Conservation (phyloP, 1,140 invertebrate genomes). For the Bathynomus jamesi region DNA sequence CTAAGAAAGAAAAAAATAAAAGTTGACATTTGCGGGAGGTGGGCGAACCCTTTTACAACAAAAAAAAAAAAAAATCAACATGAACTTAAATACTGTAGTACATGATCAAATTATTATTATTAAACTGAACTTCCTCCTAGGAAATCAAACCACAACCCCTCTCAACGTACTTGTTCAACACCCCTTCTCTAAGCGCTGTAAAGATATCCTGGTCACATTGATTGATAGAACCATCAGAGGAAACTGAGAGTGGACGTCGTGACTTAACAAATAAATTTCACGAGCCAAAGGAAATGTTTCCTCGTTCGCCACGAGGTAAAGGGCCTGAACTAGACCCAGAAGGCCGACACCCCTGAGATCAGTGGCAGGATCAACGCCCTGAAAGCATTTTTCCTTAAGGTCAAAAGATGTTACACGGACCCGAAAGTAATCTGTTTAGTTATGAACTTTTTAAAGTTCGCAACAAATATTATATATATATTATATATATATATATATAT, state of each 20-base stretch:
- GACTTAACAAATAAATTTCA: conserved; percentile 49
- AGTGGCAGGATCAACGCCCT: conserved; percentile 52
- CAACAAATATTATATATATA: too few species aligned
- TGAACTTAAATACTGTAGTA: too few species aligned
- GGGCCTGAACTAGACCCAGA: conserved; percentile 49
- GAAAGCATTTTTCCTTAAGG: conserved; percentile 36
- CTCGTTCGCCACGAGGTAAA: conserved; percentile 45
- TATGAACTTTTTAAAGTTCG: too few species aligned
- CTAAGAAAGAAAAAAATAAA: conserved; percentile 39
- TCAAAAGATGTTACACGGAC: too few species aligned
- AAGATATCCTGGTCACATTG: conserved; percentile 51
- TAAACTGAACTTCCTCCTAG: too few species aligned
- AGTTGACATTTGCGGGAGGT: too few species aligned
- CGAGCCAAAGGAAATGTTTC: conserved; percentile 43
- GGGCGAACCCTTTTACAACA: too few species aligned
- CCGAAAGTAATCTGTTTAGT: too few species aligned
- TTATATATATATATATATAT: background rate
- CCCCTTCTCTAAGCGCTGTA: conserved; percentile 49
- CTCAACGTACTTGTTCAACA: conserved; percentile 50
- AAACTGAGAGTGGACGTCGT: conserved; percentile 50
- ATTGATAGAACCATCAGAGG: conserved; percentile 53
- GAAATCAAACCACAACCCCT: too few species aligned
- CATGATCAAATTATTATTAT: too few species aligned
- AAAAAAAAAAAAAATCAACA: too few species aligned
- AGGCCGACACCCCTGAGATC: conserved; percentile 51